A percentile compares a stretch with the other conserved stretches of the same genome.
Evolutionary conservation across 2,888 invertebrate species (phyloP).

Genomic region (Abscondita cerata): DNA sequence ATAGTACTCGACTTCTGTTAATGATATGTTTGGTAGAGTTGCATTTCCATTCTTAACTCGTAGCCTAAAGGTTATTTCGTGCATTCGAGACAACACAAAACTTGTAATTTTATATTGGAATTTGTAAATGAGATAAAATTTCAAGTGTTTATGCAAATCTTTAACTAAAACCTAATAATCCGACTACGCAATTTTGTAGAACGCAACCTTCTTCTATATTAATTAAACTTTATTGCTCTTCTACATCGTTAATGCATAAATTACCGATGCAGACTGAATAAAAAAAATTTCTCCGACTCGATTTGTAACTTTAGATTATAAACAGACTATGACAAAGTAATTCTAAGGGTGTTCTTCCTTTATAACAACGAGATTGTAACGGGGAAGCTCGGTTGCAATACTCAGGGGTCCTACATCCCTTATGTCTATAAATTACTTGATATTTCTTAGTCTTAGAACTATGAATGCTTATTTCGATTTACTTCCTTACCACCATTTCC

Average conservation of each 20-base stretch:
- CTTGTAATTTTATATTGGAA: neutral
- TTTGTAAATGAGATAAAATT: constrained; percentile 2
- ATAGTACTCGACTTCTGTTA: neutral
- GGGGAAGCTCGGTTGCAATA: constrained; percentile 15
- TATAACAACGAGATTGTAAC: constrained; percentile 19
- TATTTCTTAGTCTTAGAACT: constrained; percentile 14
- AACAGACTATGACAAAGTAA: constrained; percentile 10
- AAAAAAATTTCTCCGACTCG: constrained; percentile 2
- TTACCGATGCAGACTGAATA: neutral
- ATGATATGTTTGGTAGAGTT: constrained; percentile 2
- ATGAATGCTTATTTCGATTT: constrained; percentile 11
- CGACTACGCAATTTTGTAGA: too few species aligned
- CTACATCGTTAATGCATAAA: too few species aligned
- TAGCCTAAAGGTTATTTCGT: neutral
- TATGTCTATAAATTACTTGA: constrained; percentile 15
- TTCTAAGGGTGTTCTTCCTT: constrained; percentile 15
- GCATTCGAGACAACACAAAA: neutral
- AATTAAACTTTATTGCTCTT: too few species aligned
- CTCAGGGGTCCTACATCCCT: constrained; percentile 18
- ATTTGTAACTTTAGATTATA: constrained; percentile 8
- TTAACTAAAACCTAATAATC: neutral
- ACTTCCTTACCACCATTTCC: neutral
- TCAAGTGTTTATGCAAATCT: neutral
- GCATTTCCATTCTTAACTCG: constrained; percentile 1
- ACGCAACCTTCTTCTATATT: too few species aligned